Evolutionary conservation across 2,797 vertebrate genomes (phyloP).

Genomic region (Fratercula arctica): DNA sequence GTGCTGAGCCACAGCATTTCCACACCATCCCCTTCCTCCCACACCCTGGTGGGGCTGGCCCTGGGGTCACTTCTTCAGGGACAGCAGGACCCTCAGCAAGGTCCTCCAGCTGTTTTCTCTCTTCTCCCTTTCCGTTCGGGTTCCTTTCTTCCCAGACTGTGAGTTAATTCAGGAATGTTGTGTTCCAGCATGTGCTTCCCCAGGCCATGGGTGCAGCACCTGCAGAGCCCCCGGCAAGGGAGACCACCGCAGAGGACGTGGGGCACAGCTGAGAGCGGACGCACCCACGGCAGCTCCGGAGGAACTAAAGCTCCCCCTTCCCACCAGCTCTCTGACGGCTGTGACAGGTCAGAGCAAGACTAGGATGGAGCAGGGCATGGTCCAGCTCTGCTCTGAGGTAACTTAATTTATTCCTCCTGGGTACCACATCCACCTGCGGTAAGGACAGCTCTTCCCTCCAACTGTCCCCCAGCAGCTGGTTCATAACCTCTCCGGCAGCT

Average conservation of each 20-base stretch:
- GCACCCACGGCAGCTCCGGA: background rate
- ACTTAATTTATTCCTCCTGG: background rate
- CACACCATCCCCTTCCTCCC: background rate
- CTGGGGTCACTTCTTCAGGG: background rate
- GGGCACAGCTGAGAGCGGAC: background rate
- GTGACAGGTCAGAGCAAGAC: background rate
- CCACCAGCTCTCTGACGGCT: background rate
- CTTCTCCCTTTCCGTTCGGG: background rate
- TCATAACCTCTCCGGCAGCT: background rate
- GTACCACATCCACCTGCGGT: background rate
- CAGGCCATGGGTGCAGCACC: background rate
- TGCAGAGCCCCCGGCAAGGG: background rate
- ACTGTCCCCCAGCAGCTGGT: background rate
- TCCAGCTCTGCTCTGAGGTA: background rate
- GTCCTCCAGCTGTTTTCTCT: background rate
- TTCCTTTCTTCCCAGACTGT: background rate
- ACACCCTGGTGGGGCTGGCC: background rate
- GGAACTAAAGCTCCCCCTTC: background rate
- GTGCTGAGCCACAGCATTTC: background rate
- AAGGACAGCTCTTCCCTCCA: background rate
- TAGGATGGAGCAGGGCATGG: background rate
- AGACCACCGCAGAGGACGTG: background rate
- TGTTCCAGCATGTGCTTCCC: fast-evolving
- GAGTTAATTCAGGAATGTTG: background rate
- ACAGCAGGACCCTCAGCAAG: too few relatives aligned